These are phyloP conservation scores for Ephestia elutella DNA, from an alignment of 1,140 invertebrate species.

Conservation along the genomic window DNA sequence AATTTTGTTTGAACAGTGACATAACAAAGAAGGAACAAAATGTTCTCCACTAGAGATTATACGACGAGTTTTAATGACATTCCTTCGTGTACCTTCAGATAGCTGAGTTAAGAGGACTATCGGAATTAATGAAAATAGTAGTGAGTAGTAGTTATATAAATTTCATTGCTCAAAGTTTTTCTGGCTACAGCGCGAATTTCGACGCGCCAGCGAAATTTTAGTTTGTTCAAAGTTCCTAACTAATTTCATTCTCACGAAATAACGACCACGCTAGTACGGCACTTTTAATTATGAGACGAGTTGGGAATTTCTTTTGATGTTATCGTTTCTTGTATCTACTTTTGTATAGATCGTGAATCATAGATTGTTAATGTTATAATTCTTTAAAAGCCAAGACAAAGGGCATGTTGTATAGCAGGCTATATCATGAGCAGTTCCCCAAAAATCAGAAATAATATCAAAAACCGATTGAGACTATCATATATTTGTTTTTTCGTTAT, in stretches of 20 bases:
- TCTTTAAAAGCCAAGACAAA: too few relatives aligned
- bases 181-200: neutral
- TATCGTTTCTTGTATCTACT: neutral
- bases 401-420: too few relatives aligned
- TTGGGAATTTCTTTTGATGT: neutral
- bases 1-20: constrained; percentile 11
- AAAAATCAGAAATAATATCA: too few relatives aligned
- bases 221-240: neutral
- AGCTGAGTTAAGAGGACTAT: neutral
- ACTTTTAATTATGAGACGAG: neutral
- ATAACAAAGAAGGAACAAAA: neutral
- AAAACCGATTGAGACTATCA: too few relatives aligned
- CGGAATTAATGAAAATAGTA: neutral
- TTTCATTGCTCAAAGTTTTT: constrained; percentile 5
- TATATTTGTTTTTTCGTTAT: too few relatives aligned
- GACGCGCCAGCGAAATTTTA: constrained; percentile 2
- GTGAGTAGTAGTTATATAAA: constrained; percentile 1
- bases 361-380: too few relatives aligned
- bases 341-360: too few relatives aligned
- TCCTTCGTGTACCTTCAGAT: constrained; percentile 2
- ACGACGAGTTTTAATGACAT: neutral
- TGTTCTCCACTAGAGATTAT: neutral
- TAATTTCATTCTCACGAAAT: constrained; percentile 1
- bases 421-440: too few relatives aligned
- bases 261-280: neutral